Conservation (phyloP, 35 echinoderm and acorn worm species). For the Hemicentrotus pulcherrimus region DNA sequence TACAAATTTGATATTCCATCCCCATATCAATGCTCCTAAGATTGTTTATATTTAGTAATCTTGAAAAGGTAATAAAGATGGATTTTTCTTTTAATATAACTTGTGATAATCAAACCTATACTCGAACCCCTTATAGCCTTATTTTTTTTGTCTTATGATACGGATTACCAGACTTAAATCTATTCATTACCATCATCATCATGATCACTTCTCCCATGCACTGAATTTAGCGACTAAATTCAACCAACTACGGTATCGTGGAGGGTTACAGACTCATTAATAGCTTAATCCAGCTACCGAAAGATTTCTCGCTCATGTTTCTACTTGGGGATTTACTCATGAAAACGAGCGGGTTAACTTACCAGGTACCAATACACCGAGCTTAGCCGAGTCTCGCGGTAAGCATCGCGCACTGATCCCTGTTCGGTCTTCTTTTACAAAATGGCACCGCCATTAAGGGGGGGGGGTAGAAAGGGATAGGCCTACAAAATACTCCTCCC, state of each 20-base stretch:
- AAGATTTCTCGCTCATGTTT: neutral
- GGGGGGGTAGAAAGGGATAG: neutral
- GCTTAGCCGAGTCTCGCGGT: neutral
- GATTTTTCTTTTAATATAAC: too few species aligned
- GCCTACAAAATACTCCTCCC: neutral
- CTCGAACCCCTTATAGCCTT: too few species aligned
- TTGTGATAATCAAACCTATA: too few species aligned
- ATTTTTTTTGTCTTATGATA: too few species aligned
- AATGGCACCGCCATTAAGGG: neutral
- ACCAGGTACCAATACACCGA: neutral
- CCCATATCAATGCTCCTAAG: too few species aligned
- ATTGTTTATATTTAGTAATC: too few species aligned
- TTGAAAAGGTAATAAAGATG: too few species aligned
- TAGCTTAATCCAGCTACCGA: constrained; percentile 10
- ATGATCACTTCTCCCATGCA: neutral
- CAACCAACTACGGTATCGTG: neutral
- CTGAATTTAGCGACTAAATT: neutral
- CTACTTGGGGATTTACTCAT: neutral
- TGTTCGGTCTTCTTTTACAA: neutral
- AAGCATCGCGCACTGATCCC: neutral
- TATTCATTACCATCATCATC: neutral
- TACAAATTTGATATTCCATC: too few species aligned
- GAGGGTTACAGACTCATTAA: neutral
- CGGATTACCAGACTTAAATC: neutral
- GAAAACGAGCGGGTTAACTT: neutral